Base-by-base conservation (phyloP, 2,888 invertebrate species). In the Notocelia uddmanniana region DNA sequence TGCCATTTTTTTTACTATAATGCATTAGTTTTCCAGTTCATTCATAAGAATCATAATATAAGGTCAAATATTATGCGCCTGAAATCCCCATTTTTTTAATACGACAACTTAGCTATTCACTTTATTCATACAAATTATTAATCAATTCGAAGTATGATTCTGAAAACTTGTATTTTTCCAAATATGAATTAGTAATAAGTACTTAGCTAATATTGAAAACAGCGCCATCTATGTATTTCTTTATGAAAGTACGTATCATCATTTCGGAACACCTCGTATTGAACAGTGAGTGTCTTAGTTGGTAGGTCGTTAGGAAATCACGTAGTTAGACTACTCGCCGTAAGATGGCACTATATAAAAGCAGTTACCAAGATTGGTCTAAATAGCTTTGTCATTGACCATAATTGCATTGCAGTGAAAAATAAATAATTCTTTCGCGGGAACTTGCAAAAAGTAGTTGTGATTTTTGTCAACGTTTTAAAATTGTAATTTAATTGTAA, bases 1-100 rank as follows among this genome's bases (percentile, higher is more conserved):
- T n/a, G 45, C 45, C 45, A 45, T n/a, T n/a, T n/a, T 45, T 45
- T 45, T n/a, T 1, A n/a, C 5, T 15, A 50, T 52, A 18, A 2
- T 0, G n/a, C 18, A 58, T 23, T 18, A 26, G 23, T 15, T 37
- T 60, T 50, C 8, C 37, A 52, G 34, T 54, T 60, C 59, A 68
- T 68, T 69, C 62, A 45, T 62, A n/a, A n/a, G n/a, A n/a, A n/a
- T n/a, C n/a, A n/a, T n/a, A n/a, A n/a, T n/a, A n/a, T n/a, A 68
- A 62, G 54, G 62, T 69, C 60, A 62, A 41, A 55, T 45, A 54
- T 54, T 62, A 31, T 31, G 31, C 41, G 15, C n/a, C 5, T 6
- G 8, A n/a, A 15, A 15, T 41, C 15, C n/a, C n/a, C n/a, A 45
- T 45, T 6, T 6, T n/a, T 45, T 45, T 15, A 6, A 45, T 1